Percentiles rank a stretch among this genome's conserved stretches.
Evolutionary conservation across 2,888 invertebrate genomes (phyloP).

Genomic region (Meganola albula): DNA sequence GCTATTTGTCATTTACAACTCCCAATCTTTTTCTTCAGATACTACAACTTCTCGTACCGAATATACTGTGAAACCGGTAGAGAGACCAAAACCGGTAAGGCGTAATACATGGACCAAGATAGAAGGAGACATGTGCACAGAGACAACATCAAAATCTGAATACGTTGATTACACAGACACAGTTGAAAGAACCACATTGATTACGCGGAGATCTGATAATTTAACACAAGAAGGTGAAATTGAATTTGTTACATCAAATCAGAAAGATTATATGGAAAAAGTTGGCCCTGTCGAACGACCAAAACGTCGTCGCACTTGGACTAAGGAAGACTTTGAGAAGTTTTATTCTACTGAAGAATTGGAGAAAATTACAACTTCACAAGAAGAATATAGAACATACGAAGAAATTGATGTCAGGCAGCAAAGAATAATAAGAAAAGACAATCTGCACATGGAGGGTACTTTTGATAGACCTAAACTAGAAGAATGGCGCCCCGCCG

Average conservation of each 20-base stretch:
- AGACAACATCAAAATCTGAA: conserved; percentile 82
- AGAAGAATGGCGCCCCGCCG: conserved; percentile 26
- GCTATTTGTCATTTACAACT: neutral
- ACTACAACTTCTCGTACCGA: conserved; percentile 83
- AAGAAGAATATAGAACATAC: conserved; percentile 81
- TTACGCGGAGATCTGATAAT: conserved; percentile 80
- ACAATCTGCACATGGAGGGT: conserved; percentile 74
- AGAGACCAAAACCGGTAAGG: conserved; percentile 80
- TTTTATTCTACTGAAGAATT: conserved; percentile 79
- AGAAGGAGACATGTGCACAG: conserved; percentile 84
- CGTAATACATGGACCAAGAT: conserved; percentile 88
- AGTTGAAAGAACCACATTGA: conserved; percentile 78
- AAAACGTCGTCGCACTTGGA: conserved; percentile 81
- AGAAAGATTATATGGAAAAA: conserved; percentile 80
- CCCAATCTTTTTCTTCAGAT: conserved; percentile 65
- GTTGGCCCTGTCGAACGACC: conserved; percentile 75
- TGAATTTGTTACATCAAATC: conserved; percentile 81
- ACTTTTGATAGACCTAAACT: conserved; percentile 64
- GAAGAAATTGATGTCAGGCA: conserved; percentile 76
- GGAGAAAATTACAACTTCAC: conserved; percentile 80
- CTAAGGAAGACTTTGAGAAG: conserved; percentile 84
- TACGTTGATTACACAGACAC: conserved; percentile 79
- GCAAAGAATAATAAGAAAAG: conserved; percentile 56
- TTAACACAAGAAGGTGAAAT: conserved; percentile 83
- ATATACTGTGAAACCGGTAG: conserved; percentile 82